phyloP scores from a whole-genome alignment of 2,113 vertebrate genomes.

The Castor canadensis region DNA sequence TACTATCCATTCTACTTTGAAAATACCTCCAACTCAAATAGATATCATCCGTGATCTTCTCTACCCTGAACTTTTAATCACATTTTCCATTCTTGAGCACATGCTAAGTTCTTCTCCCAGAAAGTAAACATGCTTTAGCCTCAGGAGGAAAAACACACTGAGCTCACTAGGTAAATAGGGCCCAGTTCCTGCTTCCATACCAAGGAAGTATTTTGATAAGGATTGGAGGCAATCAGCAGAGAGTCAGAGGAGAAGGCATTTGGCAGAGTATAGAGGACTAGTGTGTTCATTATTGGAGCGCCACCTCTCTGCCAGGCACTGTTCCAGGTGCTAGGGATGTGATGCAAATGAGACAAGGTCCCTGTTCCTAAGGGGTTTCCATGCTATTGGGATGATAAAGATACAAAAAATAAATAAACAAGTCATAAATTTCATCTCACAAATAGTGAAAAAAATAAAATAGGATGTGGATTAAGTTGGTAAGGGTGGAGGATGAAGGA shows the following conservation, averaged over 20 bases:
- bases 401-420: not conserved
- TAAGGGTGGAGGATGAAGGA: not conserved
- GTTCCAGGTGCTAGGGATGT: not conserved
- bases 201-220: slow-evolving; percentile 14
- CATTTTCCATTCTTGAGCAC: not conserved
- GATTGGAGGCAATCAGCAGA: not conserved
- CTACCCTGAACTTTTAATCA: not conserved
- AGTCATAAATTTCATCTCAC: not conserved
- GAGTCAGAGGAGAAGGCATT: not conserved
- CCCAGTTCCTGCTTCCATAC: not conserved
- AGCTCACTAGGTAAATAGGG: not conserved
- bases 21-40: slow-evolving; percentile 28
- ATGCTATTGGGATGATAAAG: not conserved
- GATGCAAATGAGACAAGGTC: not conserved
- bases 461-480: not conserved
- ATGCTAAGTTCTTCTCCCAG: not conserved
- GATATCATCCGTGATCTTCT: not conserved
- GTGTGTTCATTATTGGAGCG: not conserved
- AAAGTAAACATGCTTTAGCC: not conserved
- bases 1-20: slow-evolving; percentile 22
- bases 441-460: slow-evolving; percentile 27
- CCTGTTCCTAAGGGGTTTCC: not conserved
- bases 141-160: not conserved
- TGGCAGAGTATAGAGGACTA: not conserved
- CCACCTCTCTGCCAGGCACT: not conserved